Base-by-base conservation (phyloP, 2,113 vertebrate species). In the Nothobranchius kuhntae region DNA sequence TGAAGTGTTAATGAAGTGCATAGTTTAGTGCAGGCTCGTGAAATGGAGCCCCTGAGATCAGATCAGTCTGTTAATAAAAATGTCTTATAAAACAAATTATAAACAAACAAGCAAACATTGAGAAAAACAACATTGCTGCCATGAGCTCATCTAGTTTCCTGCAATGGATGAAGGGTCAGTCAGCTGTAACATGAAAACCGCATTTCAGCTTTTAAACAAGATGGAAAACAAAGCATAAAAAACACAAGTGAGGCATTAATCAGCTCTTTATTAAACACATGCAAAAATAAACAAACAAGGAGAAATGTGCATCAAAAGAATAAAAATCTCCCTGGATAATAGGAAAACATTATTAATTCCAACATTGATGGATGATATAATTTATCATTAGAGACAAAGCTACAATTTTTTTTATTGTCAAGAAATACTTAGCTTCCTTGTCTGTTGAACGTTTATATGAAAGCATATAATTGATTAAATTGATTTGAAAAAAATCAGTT, bases 241-340 rank as follows among this genome's bases (percentile, higher is more conserved):
- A 40, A 40, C 38, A 40, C 6, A 40, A 40, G 38, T 1, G 6
- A 40, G 38, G 9, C 38, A 40, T 13, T 75, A 77, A 80, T 80
- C 38, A 70, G 73, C 76, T 68, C 70, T 73, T 58, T 53, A 58
- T 65, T 64, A 24, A 71, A 65, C 54, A 77, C 83, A 85, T 80
- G 87, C 82, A 80, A 60, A 60, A 13, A 26, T 40, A 17, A 58
- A 38, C 15, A 6, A 60, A 4, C 45, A 35, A 65, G n/a, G 67
- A 38, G 24, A 85, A 65, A 75, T 66, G 57, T 57, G 50, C 53
- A 40, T 47, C 10, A 44, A 13, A 9, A 60, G 8, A 2, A 9
- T 67, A 17, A 54, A 47, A 4, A 52, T 3, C 61, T 44, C 9
- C 24, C 13, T 47, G 47, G 10, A 54, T 47, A 53, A 63, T 45